phyloP scores from a whole-genome alignment of 2,113 vertebrate genomes.

The Fukomys damarensis region DNA sequence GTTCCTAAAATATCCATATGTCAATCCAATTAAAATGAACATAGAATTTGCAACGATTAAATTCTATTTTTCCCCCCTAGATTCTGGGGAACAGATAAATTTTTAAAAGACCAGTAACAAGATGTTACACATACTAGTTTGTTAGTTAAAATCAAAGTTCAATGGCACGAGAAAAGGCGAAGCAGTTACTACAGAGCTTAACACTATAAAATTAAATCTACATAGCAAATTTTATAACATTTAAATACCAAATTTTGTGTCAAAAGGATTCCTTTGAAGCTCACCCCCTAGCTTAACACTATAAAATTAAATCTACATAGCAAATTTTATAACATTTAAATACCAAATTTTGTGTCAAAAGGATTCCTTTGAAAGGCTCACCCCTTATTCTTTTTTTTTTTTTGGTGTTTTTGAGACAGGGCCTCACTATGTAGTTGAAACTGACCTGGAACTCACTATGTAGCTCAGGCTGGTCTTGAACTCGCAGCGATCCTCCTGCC shows the following conservation, averaged over 20 bases:
- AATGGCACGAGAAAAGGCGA: background rate
- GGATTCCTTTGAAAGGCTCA: background rate
- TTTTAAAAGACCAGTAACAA: constrained; percentile 35
- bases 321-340: background rate
- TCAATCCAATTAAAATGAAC: constrained; percentile 61
- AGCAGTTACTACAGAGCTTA: background rate
- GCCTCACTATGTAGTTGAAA: no score
- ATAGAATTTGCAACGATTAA: background rate
- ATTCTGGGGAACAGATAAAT: background rate
- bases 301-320: constrained; percentile 4
- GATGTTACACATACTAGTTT: background rate
- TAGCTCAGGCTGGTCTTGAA: no score
- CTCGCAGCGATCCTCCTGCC: no score
- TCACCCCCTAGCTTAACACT: background rate
- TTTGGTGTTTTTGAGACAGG: no score
- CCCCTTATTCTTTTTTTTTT: no score
- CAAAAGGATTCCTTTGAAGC: background rate
- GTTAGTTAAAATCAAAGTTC: background rate
- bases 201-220: constrained; percentile 27
- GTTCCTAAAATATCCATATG: constrained; percentile 89
- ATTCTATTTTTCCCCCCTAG: background rate
- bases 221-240: background rate
- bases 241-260: background rate
- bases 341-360: background rate
- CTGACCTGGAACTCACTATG: no score